Percentiles rank a stretch among this genome's conserved stretches.
phyloP scores from a whole-genome alignment of 2,797 vertebrate species.

The Phrynocephalus guinanensis region DNA sequence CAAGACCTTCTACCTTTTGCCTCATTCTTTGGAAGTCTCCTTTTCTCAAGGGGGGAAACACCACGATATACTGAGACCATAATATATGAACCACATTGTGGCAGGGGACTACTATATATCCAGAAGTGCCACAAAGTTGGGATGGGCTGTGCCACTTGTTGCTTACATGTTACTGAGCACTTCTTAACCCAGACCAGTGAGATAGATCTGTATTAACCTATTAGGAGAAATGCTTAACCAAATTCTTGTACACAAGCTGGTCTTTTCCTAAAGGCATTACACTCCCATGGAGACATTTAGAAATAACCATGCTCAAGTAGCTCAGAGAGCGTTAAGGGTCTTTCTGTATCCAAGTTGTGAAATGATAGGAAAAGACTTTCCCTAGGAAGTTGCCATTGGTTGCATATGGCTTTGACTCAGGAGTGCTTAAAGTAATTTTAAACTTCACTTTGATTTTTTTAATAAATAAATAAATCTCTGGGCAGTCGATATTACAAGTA shows the following conservation, averaged over 20 bases:
- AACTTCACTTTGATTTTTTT: slow-evolving; percentile 86
- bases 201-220: neutral
- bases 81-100: no score
- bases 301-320: neutral
- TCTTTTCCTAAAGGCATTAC: neutral
- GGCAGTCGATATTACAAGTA: slow-evolving; percentile 12
- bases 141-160: neutral
- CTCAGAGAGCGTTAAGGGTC: slow-evolving; percentile 78
- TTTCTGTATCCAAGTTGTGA: slow-evolving; percentile 85
- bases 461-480: slow-evolving; percentile 66
- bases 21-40: no score
- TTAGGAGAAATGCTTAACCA: neutral
- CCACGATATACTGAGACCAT: no score
- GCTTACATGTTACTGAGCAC: neutral
- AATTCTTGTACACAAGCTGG: neutral
- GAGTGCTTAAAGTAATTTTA: slow-evolving; percentile 85
- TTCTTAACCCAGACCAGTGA: no score
- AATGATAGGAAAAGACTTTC: slow-evolving; percentile 80
- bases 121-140: neutral
- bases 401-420: slow-evolving; percentile 88
- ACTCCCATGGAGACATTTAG: neutral
- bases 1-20: no score
- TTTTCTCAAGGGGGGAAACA: no score
- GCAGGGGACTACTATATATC: no score
- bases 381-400: slow-evolving; percentile 86